Evolutionary conservation across 2,888 invertebrate genomes (phyloP).

Genomic region (Protophormia terraenovae): DNA sequence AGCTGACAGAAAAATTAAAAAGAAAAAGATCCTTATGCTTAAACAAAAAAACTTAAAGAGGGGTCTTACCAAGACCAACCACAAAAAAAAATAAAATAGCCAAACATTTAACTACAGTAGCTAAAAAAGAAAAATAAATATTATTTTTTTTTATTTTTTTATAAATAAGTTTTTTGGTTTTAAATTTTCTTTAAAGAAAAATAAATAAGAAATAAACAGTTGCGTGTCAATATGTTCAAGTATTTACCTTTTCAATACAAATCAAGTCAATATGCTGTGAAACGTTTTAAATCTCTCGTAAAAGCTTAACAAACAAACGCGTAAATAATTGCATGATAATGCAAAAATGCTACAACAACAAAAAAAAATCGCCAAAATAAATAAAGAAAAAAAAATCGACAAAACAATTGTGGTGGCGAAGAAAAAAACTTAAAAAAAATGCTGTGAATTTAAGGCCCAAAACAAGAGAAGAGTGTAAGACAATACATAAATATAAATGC

Average conservation of each 20-base stretch:
- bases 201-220: constrained; percentile 24
- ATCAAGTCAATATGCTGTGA: neutral
- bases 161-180: no score
- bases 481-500: neutral
- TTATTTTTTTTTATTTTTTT: neutral
- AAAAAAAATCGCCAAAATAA: constrained; percentile 17
- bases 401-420: constrained; percentile 38
- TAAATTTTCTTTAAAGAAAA: constrained; percentile 8
- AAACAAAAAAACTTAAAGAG: neutral
- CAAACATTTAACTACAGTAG: constrained; percentile 28
- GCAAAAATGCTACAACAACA: constrained; percentile 12
- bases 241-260: constrained; percentile 48
- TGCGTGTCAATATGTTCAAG: constrained; percentile 56
- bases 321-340: constrained; percentile 65
- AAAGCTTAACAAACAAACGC: constrained; percentile 61
- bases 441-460: neutral
- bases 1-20: constrained; percentile 27
- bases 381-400: constrained; percentile 12
- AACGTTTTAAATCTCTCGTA: constrained; percentile 16
- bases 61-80: neutral
- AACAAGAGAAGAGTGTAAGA: neutral
- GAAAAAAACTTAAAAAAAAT: no score
- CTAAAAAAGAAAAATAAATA: constrained; percentile 37
- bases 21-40: constrained; percentile 5
- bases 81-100: neutral